Base-by-base conservation (phyloP, 1,140 invertebrate genomes). In the Gryon sp. region DNA sequence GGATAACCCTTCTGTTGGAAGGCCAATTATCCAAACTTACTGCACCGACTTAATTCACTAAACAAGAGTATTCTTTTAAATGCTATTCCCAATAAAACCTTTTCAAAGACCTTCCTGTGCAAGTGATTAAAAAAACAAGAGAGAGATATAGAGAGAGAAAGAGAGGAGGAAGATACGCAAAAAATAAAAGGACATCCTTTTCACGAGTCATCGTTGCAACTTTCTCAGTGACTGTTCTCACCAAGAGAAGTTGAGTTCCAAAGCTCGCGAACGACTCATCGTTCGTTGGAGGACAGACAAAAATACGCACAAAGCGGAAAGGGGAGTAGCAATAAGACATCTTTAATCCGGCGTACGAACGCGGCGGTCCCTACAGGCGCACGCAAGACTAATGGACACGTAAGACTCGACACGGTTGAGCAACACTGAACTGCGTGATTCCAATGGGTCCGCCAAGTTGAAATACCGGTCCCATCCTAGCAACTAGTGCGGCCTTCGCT, bases 381-480 rank as follows among this genome's bases (percentile, higher is more conserved):
- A 59, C 34, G 43, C 68, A 73, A 72, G 55, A 62, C 46, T 78
- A 73, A 78, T 78, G 55, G 55, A 6, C 60, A 68, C 45, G 69
- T 52, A 57, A 38, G 43, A 16, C 11, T 41, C 48, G 76, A 68
- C 57, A 73, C 55, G 76, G 76, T 78, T 86, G 84, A 86, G 84
- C 78, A 62, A 80, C 84, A 84, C 84, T 86, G 84, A 43, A 69
- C 60, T 43, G 66, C 78, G 72, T 80, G 75, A 79, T 76, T 77
- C 57, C 73, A 62, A 50, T 68, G 55, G 55, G 79, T 59, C 46
- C 73, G 79, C 65, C 78, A 69, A 84, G 83, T 83, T 81, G 80
- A 83, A 83, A 86, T 85, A 85, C 84, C 83, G 82, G 84, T 86
- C 82, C 74, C 80, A 82, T 83, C 78, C 65, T 74, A 69, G 78